Base-by-base conservation (phyloP, 2,888 invertebrate species). In the Leucophenga maculata region DNA sequence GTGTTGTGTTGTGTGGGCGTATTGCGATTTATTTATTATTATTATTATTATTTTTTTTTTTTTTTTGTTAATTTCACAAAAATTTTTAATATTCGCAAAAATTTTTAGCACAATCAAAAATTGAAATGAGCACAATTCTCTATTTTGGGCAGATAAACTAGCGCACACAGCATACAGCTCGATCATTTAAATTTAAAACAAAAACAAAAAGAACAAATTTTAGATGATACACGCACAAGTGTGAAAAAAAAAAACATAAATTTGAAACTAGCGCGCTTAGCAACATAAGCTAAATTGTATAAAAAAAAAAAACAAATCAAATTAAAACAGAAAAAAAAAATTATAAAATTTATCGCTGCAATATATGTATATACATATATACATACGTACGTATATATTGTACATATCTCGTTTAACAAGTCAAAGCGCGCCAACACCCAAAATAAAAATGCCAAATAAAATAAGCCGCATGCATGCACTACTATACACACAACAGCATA, bases 181-280 rank as follows among this genome's bases (percentile, higher is more conserved):
- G 1, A 6, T 50, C 16, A 20, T 48, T 16, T 48, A 48, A 54
- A 18, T 22, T 13, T 18, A 22, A 55, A 6, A 55, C 55, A 22
- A 22, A 18, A 55, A 55, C 3, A 55, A 13, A 22, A 50, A 50
- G 16, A 46, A 22, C 32, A 55, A 26, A 6, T 3, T 18, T 44
- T 13, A 60, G 1, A 26, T 2, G 26, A 65, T 18, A 50, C n/a
- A 48, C 46, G 48, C 22, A 69, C 14, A n/a, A 55, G 52, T 39
- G 14, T 62, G 32, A 16, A 54, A 69, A 32, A 14, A 14, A 46
- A 18, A 22, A 20, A 22, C 48, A 54, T 57, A 52, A 46, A 50
- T 62, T 20, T 48, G 20, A 16, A 65, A 65, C 16, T 65, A 65
- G 65, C 31, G 65, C 65, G 65, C 65, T 22, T 65, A 65, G 65